Evolutionary conservation across 1,140 invertebrate species (phyloP), one percentile per base, ranked within the genome.

Genomic region (Lethocerus indicus): DNA sequence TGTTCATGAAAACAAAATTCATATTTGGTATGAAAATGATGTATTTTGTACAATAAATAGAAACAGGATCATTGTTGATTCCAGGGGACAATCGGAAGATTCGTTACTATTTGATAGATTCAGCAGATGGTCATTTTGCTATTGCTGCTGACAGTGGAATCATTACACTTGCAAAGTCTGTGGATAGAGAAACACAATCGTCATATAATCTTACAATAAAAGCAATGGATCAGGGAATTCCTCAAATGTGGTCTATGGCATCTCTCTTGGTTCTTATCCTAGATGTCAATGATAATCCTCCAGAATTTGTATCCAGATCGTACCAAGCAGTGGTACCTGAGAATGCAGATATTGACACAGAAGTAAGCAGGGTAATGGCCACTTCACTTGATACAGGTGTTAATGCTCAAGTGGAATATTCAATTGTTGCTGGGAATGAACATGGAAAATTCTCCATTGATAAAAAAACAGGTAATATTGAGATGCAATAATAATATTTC

Each of bases 241-340:
- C 85, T 1, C 75, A 73, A 43, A 57, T 84, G 21, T 75, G 71
- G 9, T 71, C 71, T 24, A 61, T 70, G 1, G 70, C 74, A 1
- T 63, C 60, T 20, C 56, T 83, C 2, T 67, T 71, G 4, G 72
- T 83, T 1, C 73, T 75, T 55, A 76, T 83, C 7, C 71, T 83
- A 55, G 84, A 93, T 64, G 83, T 92, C 28, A 93, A 93, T 63
- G 88, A 93, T 63, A 93, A 93, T 71, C 86, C 87, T 36, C 89
- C 89, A 2, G 70, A 76, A 32, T 95, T 95, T 62, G 73, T 70
- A 39, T 85, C 89, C 63, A 69, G 75, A 27, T 73, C 81, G 1
- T 95, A 93, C 61, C 77, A 74, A 39, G 76, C 84, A 2, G 70
- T 76, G 79, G 28, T 76, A 5, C 72, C 79, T 9, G 90, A 91